Percentiles rank a stretch among this genome's conserved stretches.
Evolutionary conservation across 2,888 invertebrate species (phyloP).

Genomic region (Pyrrhia umbra): DNA sequence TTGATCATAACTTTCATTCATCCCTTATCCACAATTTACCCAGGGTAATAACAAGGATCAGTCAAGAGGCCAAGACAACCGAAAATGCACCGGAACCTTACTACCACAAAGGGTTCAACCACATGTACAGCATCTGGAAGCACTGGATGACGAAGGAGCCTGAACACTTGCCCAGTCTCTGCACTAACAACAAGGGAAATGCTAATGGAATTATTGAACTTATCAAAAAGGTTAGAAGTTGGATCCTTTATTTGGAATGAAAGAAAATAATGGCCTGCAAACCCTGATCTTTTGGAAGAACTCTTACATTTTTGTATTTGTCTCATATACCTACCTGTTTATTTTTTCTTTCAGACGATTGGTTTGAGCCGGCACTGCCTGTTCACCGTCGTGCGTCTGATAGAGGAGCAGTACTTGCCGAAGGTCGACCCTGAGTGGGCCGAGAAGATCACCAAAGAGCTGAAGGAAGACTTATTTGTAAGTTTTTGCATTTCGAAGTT

Average conservation of each 20-base stretch:
- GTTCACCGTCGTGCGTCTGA: conserved; percentile 91
- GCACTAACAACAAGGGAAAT: conserved; percentile 90
- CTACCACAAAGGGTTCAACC: conserved; percentile 84
- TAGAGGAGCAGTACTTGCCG: conserved; percentile 91
- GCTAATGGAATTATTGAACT: conserved; percentile 89
- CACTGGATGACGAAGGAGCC: conserved; percentile 94
- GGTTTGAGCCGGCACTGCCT: conserved; percentile 85
- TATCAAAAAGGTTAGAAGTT: conserved; percentile 89
- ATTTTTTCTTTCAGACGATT: conserved; percentile 87
- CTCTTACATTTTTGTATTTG: no score
- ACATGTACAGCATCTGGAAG: conserved; percentile 93
- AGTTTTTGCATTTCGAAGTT: conserved; percentile 69
- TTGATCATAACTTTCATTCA: no score
- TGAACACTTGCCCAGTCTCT: conserved; percentile 90
- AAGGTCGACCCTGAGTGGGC: conserved; percentile 92
- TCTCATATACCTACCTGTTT: no score
- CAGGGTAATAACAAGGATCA: conserved; percentile 78
- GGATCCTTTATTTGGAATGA: no score
- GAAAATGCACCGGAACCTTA: conserved; percentile 74
- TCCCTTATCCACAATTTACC: background rate
- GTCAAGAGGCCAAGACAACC: conserved; percentile 63
- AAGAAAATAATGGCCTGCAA: no score
- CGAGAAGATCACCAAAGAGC: conserved; percentile 89
- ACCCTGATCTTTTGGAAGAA: no score
- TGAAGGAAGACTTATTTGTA: conserved; percentile 92